Conservation (phyloP, 2,888 invertebrate genomes). For the Hecatera dysodea region DNA sequence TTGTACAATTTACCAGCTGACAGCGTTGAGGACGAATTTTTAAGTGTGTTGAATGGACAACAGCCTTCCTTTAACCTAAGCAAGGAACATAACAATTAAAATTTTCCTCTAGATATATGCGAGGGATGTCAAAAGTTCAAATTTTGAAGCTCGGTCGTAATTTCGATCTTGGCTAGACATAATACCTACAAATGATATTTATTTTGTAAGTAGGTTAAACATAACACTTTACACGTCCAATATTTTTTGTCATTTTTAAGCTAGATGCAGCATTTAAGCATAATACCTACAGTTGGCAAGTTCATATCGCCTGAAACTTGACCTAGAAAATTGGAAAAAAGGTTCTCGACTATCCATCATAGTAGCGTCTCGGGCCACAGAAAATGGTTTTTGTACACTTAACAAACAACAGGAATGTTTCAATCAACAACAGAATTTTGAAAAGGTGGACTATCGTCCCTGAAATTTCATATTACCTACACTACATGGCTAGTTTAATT, state of each 20-base stretch:
- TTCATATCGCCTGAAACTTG: constrained; percentile 41
- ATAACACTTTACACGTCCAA: too few species aligned
- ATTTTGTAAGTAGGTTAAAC: too few species aligned
- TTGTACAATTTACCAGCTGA: too few species aligned
- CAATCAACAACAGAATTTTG: background rate
- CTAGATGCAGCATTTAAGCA: too few species aligned
- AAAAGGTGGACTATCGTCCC: background rate
- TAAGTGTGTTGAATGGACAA: background rate
- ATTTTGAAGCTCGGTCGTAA: constrained; percentile 41
- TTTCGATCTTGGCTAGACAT: constrained; percentile 40
- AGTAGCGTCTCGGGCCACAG: constrained; percentile 10
- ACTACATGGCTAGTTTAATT: background rate
- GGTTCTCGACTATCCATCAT: constrained; percentile 25
- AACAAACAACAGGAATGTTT: constrained; percentile 11
- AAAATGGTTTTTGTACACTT: constrained; percentile 15
- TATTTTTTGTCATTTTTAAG: too few species aligned
- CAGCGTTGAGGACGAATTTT: too few species aligned
- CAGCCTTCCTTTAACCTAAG: background rate
- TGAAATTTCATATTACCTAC: background rate
- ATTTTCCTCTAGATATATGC: background rate
- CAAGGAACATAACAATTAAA: constrained; percentile 18
- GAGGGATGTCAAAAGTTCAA: constrained; percentile 20
- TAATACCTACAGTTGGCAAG: constrained; percentile 49
- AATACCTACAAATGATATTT: constrained; percentile 52
- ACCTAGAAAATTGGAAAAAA: constrained; percentile 51